Evolutionary conservation across 1,140 invertebrate species (phyloP), one percentile per base, ranked within the genome.

Genomic region (Brachionus angularis): DNA sequence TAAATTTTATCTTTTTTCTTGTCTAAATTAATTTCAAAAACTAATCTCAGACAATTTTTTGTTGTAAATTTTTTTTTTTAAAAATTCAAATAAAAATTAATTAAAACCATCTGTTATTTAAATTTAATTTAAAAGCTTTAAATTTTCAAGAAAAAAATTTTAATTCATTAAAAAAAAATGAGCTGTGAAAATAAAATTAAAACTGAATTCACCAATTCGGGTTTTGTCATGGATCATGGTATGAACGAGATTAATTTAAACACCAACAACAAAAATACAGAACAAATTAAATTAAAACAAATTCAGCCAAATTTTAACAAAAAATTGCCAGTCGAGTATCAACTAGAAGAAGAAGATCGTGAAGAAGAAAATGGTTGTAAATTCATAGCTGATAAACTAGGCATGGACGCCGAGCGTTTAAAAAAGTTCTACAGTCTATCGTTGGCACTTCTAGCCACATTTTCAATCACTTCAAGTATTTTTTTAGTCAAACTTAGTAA

Each of bases 381-480:
- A 42, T 58, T 31, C 16, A 36, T 58, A 0, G 21, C 53, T 7
- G 23, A 25, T 12, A 67, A 67, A 36, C 42, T 67, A 14, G 62
- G 62, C 16, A 67, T 67, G 12, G 44, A 67, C 4, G 1, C 42
- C 23, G 8, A 14, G 36, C 21, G 44, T 16, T 16, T 67, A 3
- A 31, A 29, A 7, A 46, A 36, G 33, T 67, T 67, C 47, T 47
- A 67, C 23, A 31, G 29, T 10, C 29, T 67, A 16, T 47, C 47
- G 34, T 16, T 67, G 18, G 62, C 62, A 2, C 23, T 50, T 25
- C n/a, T 67, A 18, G 27, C 62, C 5, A 67, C 29, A 31, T 18
- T 67, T 33, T 27, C 62, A 16, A 67, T 67, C n/a, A 67, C 62
- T 10, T 46, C 29, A 21, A 67, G 62, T 46, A 67, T 67, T 33